A percentile compares a stretch with the other conserved stretches of the same genome.
These are phyloP conservation scores for Adineta ricciae DNA, from an alignment of 2,888 invertebrate species.

Conservation along the genomic window DNA sequence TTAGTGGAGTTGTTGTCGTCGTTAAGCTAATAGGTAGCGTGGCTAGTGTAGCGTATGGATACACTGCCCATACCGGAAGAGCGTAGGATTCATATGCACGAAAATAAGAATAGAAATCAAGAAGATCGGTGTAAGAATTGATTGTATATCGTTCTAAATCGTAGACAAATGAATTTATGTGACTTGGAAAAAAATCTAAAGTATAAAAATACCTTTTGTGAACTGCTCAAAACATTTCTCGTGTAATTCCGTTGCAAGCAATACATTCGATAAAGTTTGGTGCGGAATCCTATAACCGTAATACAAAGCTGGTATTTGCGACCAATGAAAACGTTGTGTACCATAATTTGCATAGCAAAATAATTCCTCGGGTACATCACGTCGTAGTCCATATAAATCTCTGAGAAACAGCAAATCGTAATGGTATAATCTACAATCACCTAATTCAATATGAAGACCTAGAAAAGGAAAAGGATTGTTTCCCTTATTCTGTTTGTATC, in stretches of 20 bases:
- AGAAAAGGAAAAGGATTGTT: too few relatives aligned
- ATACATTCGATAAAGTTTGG: not conserved
- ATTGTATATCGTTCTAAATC: not conserved
- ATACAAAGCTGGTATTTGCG: not conserved
- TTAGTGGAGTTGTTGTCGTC: not conserved
- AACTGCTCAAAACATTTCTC: slow-evolving; percentile 8
- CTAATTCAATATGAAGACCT: slow-evolving; percentile 21
- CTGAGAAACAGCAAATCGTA: not conserved
- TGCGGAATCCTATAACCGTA: not conserved
- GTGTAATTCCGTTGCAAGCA: not conserved
- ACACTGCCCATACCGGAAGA: not conserved
- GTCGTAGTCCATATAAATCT: not conserved
- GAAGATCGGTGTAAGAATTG: not conserved
- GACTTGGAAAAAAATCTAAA: too few relatives aligned
- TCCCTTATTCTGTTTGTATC: too few relatives aligned
- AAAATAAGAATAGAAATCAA: slow-evolving; percentile 11
- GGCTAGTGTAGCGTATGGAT: not conserved
- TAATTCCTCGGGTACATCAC: not conserved
- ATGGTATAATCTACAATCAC: not conserved
- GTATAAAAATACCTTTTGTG: not conserved
- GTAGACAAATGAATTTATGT: not conserved
- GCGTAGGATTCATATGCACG: not conserved
- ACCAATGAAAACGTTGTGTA: not conserved
- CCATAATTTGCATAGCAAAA: not conserved
- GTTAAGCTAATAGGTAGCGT: not conserved